Evolutionary conservation across 2,113 vertebrate genomes (phyloP), one percentile per base, ranked within the genome.

Genomic region (Herpetotheres cachinnans): DNA sequence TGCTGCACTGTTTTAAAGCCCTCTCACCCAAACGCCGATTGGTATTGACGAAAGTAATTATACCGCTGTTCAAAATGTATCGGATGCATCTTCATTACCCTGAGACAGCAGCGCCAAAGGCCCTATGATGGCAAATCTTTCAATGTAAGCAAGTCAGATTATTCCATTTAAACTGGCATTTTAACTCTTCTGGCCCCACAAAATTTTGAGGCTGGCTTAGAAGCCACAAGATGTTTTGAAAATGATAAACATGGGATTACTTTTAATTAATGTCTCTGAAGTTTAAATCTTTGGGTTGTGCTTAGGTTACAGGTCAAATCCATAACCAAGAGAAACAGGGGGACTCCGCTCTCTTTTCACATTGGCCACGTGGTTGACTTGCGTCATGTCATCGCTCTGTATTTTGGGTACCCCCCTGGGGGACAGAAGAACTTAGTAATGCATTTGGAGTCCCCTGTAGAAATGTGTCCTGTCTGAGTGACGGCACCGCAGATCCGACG

Each of bases 31-130:
- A 67, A 69, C 1, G 0, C 40, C 52, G 73, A 40, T 40, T 6
- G 3, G 66, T 36, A 86, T 52, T 69, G 88, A 85, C 66, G 54
- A 87, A 87, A 92, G 69, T 77, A 93, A 93, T 88, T 91, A 91
- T 4, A 11, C 30, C 38, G 78, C 29, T 9, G 42, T 26, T 95
- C 93, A 80, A 69, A 90, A 65, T 49, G 65, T 18, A 59, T 52
- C 1, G 0, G 82, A 90, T 95, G 66, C 18, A 65, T 77, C 84
- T 93, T 95, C 93, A 77, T 85, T 94, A 80, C 24, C 40, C 58
- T n/a, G 54, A 82, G 78, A 72, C 54, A 77, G 62, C 20, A 72
- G 27, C 0, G 0, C 87, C 78, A 52, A 85, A 93, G 72, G 78
- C 52, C 62, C 58, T 56, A 4, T n/a, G 29, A 79, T 18, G 70